phyloP scores from a whole-genome alignment of 2,113 vertebrate genomes.

The Labeo rohita region DNA sequence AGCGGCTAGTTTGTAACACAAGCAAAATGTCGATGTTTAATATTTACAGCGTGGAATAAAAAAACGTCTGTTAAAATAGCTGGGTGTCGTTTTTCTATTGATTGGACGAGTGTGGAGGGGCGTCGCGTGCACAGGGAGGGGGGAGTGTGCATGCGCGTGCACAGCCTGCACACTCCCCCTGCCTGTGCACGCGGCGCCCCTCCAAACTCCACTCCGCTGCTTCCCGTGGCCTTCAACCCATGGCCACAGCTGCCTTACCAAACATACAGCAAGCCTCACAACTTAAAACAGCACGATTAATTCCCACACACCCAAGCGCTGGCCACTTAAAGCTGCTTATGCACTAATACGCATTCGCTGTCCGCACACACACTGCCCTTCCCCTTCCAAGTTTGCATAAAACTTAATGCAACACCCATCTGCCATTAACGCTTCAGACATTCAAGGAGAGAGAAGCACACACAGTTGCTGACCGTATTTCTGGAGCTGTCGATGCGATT shows the following conservation, averaged over 20 bases:
- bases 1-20: neutral
- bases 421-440: slow-evolving; percentile 31
- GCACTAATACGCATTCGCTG: too few species aligned
- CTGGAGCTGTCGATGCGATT: slow-evolving; percentile 66
- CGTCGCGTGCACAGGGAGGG: neutral
- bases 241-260: slow-evolving; percentile 33
- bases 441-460: slow-evolving; percentile 64
- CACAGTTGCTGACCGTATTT: slow-evolving; percentile 76
- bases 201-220: slow-evolving; percentile 59
- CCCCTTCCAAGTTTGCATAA: neutral
- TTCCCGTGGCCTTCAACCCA: slow-evolving; percentile 50
- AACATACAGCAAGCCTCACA: neutral
- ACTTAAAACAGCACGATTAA: neutral
- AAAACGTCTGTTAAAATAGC: neutral
- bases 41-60: neutral
- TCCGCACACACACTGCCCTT: slow-evolving; percentile 31
- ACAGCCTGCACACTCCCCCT: slow-evolving; percentile 61
- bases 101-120: neutral
- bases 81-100: neutral
- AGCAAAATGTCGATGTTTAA: neutral
- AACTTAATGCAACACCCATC: neutral
- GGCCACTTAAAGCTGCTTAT: too few species aligned
- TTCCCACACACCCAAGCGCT: neutral
- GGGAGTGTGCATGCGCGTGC: slow-evolving; percentile 49
- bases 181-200: slow-evolving; percentile 56